These are phyloP conservation scores for Hylia prasina DNA, from an alignment of 2,113 vertebrate genomes.

Conservation along the genomic window DNA sequence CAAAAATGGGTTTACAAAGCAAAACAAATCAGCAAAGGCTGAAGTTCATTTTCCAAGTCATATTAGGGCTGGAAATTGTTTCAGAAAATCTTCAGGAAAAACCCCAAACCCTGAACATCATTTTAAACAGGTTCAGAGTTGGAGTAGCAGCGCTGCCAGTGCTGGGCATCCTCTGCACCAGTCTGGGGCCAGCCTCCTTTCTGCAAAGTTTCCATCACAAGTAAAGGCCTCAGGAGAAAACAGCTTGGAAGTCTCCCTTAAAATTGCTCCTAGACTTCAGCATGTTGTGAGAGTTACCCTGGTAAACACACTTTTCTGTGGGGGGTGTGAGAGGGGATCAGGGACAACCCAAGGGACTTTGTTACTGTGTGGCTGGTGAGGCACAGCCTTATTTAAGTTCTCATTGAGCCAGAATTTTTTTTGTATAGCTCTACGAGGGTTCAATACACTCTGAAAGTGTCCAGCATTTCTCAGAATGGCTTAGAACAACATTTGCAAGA, in stretches of 20 bases:
- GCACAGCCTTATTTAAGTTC: neutral
- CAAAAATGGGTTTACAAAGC: neutral
- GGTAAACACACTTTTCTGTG: neutral
- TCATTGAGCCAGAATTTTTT: neutral
- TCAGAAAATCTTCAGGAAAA: neutral
- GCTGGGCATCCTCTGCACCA: neutral
- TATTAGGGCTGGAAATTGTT: neutral
- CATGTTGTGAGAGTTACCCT: neutral
- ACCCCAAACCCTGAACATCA: fast-evolving
- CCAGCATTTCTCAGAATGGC: neutral
- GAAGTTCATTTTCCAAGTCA: neutral
- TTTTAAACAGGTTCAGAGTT: neutral
- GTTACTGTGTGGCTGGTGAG: neutral
- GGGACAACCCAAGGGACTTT: neutral
- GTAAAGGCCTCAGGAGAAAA: neutral
- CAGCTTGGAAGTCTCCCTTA: neutral
- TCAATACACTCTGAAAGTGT: neutral
- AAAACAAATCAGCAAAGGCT: neutral
- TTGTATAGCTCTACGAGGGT: neutral
- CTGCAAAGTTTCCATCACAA: neutral
- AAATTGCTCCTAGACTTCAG: neutral
- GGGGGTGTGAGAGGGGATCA: neutral
- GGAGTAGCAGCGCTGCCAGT: fast-evolving
- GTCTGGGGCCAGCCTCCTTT: neutral
- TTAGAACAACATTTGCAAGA: neutral